phyloP scores from a whole-genome alignment of 1,140 invertebrate species.

The Notospermus geniculatus region DNA sequence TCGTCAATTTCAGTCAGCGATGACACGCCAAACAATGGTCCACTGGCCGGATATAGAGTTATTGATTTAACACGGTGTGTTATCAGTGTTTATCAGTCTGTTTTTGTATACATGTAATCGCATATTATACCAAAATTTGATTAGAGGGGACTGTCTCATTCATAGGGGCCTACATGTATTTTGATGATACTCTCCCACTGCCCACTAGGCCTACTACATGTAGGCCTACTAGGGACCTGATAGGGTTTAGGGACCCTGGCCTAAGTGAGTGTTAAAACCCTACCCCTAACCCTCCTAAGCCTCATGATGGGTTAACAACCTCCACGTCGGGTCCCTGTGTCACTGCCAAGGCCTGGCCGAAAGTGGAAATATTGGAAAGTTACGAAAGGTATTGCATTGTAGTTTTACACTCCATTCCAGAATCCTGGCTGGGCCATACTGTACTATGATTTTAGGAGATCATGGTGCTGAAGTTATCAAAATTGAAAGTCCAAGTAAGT shows the following conservation, averaged over 20 bases:
- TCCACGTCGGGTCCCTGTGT: neutral
- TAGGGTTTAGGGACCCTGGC: neutral
- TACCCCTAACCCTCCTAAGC: neutral
- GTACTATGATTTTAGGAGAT: constrained; percentile 91
- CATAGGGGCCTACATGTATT: too few relatives aligned
- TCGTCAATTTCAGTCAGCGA: neutral
- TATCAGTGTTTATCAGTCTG: too few relatives aligned
- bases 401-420: too few relatives aligned
- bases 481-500: constrained; percentile 58
- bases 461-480: constrained; percentile 94
- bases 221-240: too few relatives aligned
- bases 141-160: neutral
- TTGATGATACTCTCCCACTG: too few relatives aligned
- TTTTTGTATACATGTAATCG: neutral
- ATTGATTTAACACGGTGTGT: neutral
- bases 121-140: neutral
- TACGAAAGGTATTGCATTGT: too few relatives aligned
- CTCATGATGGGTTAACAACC: neutral
- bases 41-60: neutral
- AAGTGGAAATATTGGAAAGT: too few relatives aligned
- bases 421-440: constrained; percentile 80
- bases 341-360: neutral
- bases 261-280: neutral
- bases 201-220: too few relatives aligned
- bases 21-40: neutral